phyloP scores from a whole-genome alignment of 2,888 invertebrate genomes.

The Luperina testacea region DNA sequence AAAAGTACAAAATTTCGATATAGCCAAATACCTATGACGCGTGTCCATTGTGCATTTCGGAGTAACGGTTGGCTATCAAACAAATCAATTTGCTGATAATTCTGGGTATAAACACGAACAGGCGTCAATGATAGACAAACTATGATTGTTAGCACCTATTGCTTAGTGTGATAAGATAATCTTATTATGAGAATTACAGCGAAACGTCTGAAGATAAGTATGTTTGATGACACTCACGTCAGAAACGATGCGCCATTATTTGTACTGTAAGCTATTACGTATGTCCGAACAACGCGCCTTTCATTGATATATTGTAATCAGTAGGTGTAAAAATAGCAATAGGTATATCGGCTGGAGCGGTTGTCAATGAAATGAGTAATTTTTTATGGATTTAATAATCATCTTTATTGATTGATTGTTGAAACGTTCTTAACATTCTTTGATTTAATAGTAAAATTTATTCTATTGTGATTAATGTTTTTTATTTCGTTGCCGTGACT shows the following conservation, averaged over 20 bases:
- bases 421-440: conserved; percentile 13
- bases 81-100: conserved; percentile 55
- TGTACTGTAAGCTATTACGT: conserved; percentile 68
- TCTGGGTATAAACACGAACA: conserved; percentile 54
- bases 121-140: conserved; percentile 69
- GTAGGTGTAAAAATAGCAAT: conserved; percentile 55
- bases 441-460: neutral
- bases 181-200: conserved; percentile 56
- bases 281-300: conserved; percentile 62
- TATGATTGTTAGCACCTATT: conserved; percentile 62
- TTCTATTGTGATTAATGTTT: too few species aligned
- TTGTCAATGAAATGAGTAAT: conserved; percentile 41
- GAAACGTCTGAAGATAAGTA: conserved; percentile 59
- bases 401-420: conserved; percentile 25
- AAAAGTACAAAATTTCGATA: conserved; percentile 24
- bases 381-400: conserved; percentile 28
- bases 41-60: conserved; percentile 44
- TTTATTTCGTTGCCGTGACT: too few species aligned
- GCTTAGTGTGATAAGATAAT: conserved; percentile 55
- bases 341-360: conserved; percentile 41
- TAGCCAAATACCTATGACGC: conserved; percentile 54
- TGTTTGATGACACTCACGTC: conserved; percentile 68
- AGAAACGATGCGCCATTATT: conserved; percentile 66
- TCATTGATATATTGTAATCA: conserved; percentile 63
- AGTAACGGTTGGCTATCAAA: conserved; percentile 51